Base-by-base conservation (phyloP, 2,113 vertebrate genomes). In the Neolamprologus longior region DNA sequence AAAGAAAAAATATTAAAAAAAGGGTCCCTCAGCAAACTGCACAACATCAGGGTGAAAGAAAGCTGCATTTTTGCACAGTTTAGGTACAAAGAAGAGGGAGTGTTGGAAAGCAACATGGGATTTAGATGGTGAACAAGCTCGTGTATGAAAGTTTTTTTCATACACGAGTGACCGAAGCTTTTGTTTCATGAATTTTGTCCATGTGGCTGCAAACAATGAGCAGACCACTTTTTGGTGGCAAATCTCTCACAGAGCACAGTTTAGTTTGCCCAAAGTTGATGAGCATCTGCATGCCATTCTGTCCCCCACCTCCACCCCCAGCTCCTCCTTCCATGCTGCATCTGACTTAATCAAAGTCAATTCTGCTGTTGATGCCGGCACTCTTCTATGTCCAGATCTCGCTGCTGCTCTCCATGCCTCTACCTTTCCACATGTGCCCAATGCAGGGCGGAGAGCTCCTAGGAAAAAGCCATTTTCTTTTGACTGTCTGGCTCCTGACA, bases 371-470 rank as follows among this genome's bases (percentile, higher is more conserved):
- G 13, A 24, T 9, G n/a, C 2, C 3, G 3, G 37, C 66, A 45
- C 2, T 45, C 37, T 73, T 15, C 13, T 17, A 42, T 17, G 40
- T 42, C 5, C 21, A 26, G 68, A 5, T 45, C 21, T 26, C 1
- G 42, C 71, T 7, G 40, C 71, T 76, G 24, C 42, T 76, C 42
- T 76, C 71, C 71, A 0, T 2, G 71, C 14, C 37, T 47, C 40
- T 0, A 28, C 6, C 40, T 76, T 76, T 7, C 71, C 40, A 47
- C 40, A 11, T 0, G 3, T 47, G 14, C 3, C 24, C 71, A 47
- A 5, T 6, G 9, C 14, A 76, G 24, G 24, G 24, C 21, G 0
- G 40, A 28, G 24, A 19, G 24, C 24, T 28, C 42, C 3, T 1
- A 17, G 1, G 14, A 76, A 11, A 76, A 47, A 45, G 21, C 9